These are phyloP conservation scores for Siphlonurus alternatus DNA, from an alignment of 2,888 invertebrate species.

Conservation along the genomic window DNA sequence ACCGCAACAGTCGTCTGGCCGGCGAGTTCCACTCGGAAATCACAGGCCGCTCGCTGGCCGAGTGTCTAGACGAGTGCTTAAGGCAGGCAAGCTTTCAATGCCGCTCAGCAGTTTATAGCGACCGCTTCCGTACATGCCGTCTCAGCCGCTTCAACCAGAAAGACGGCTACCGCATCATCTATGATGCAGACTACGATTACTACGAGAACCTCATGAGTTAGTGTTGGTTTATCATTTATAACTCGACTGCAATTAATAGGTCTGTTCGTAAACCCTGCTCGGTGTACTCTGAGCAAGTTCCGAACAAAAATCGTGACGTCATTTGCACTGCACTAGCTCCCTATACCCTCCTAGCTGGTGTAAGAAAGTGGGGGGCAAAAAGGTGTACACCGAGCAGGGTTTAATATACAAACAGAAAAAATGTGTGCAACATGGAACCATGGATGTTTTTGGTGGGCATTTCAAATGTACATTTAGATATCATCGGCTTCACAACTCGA, in stretches of 20 bases:
- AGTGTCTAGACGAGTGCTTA: slow-evolving; percentile 78
- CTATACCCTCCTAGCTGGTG: neutral
- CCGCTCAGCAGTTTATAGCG: slow-evolving; percentile 76
- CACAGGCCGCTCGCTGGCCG: slow-evolving; percentile 70
- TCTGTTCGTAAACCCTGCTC: too few relatives aligned
- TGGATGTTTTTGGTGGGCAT: too few relatives aligned
- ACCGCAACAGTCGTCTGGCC: slow-evolving; percentile 69
- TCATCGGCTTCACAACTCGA: too few relatives aligned
- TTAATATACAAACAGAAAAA: too few relatives aligned
- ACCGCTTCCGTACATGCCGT: slow-evolving; percentile 66
- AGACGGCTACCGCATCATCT: slow-evolving; percentile 73
- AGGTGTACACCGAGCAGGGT: too few relatives aligned
- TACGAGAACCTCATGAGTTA: slow-evolving; percentile 86
- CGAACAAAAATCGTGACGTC: too few relatives aligned
- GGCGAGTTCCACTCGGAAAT: slow-evolving; percentile 83
- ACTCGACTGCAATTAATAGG: neutral
- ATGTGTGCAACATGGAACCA: too few relatives aligned
- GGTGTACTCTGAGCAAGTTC: too few relatives aligned
- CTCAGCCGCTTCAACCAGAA: slow-evolving; percentile 73
- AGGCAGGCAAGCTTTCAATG: slow-evolving; percentile 80
- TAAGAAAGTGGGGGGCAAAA: too few relatives aligned
- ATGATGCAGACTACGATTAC: slow-evolving; percentile 84
- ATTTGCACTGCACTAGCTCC: neutral
- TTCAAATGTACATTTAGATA: too few relatives aligned
- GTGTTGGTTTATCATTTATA: slow-evolving; percentile 24